Base-by-base conservation (phyloP, 1,140 invertebrate genomes). In the Micrasema longulum region DNA sequence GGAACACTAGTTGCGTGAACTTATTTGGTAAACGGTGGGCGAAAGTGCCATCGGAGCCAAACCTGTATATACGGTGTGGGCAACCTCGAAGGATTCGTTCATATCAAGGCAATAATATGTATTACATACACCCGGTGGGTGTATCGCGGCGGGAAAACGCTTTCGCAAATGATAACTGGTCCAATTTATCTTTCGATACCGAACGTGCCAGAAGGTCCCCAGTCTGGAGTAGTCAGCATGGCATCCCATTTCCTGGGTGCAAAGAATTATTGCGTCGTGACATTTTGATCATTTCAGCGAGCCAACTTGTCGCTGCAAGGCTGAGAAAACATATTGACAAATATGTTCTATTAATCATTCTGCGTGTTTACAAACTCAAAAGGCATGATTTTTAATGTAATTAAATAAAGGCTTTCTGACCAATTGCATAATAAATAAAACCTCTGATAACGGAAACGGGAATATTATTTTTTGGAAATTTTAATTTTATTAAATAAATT, bases 1-100 rank as follows among this genome's bases (percentile, higher is more conserved):
- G n/a, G n/a, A n/a, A n/a, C n/a, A n/a, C n/a, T n/a, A n/a, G n/a
- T n/a, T n/a, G n/a, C 65, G 35, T 41, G 23, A 57, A 43, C 62
- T 53, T 65, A 48, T 65, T 73, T 50, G 57, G 66, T 16, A 36
- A 31, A 22, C 47, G n/a, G 72, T 73, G 72, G 72, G 72, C 72
- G 72, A 69, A 73, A 73, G 72, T 69, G 72, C 36, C 57, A 72
- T 66, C 50, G 50, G 53, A 14, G 31, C 26, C 53, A 57, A 38
- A 57, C 53, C 53, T 57, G 53, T 57, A 57, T 14, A 4, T 31
- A n/a, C 12, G 11, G 53, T 20, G 53, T 31, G 53, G 26, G 31
- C 53, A 53, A 9, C 50, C 26, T 7, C n/a, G 53, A 35, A 57
- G 53, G 53, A 57, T 31, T 57, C 31, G 26, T n/a, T n/a, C n/a